phyloP scores from a whole-genome alignment of 2,113 vertebrate genomes.

The Alligator mississippiensis region DNA sequence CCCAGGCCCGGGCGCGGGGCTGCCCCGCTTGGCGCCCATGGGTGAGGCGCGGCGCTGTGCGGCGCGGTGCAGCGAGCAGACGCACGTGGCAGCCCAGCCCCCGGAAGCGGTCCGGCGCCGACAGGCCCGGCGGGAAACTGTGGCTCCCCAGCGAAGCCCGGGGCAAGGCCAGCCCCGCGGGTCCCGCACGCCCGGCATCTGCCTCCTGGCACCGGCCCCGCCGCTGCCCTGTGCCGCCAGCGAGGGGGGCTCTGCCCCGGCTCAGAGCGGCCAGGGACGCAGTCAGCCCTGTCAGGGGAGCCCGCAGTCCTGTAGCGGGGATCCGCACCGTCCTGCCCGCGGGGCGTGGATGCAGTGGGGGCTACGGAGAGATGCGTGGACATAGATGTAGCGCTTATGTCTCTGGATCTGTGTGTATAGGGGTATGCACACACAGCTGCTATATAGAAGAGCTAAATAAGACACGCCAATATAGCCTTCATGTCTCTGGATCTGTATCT shows the following conservation, averaged over 20 bases:
- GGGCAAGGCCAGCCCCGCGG: neutral
- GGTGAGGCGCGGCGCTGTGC: too few species aligned
- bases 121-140: too few species aligned
- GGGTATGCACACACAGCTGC: too few species aligned
- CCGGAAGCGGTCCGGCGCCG: constrained; percentile 17
- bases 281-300: neutral
- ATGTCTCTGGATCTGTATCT: too few species aligned
- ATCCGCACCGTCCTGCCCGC: neutral
- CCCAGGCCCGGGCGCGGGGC: constrained; percentile 60
- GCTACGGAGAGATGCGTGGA: too few species aligned
- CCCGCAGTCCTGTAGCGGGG: neutral
- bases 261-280: neutral
- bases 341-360: neutral
- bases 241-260: neutral
- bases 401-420: too few species aligned
- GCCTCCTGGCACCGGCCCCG: too few species aligned
- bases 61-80: neutral
- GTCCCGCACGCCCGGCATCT: too few species aligned
- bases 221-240: neutral
- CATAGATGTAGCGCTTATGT: too few species aligned
- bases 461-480: too few species aligned
- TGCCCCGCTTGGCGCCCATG: constrained; percentile 2
- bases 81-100: neutral
- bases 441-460: too few species aligned
- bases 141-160: neutral